Evolutionary conservation across 37 sponge, comb jelly and placozoan species (phyloP), one percentile per base, ranked within the genome.

Genomic region (Agelas oroides): DNA sequence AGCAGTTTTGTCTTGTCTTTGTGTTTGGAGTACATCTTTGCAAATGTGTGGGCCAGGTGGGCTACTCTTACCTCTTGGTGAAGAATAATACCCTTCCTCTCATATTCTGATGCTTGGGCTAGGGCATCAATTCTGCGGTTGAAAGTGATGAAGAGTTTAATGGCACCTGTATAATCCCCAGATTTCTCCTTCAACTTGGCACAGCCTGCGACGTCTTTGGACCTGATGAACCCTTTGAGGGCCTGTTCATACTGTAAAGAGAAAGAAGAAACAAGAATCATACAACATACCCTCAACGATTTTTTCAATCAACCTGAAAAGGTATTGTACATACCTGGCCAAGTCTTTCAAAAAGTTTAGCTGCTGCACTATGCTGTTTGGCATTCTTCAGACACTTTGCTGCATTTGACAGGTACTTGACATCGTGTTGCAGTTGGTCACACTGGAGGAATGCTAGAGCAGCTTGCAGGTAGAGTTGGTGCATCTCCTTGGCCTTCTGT

Each of bases 361-460:
- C 79, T 34, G 90, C 90, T 33, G 63, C 53, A 28, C 53, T 27
- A 38, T 69, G 55, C 40, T 76, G 24, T 39, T 76, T 78, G 46
- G 73, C 86, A 52, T 85, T 93, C 28, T 72, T 59, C 11, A 93
- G 78, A 37, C 85, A 93, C 13, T 72, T 71, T 11, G 86, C 93
- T 39, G 93, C 93, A 70, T 81, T 36, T 32, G 35, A 23, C 34
- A 91, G 59, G 20, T 36, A 54, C 28, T 60, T 81, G 34, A 27
- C 27, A 19, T 64, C 41, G 46, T 86, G 67, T 46, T 79, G 37
- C 46, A 30, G 46, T 24, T 34, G 33, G 32, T 73, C 86, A 89
- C 86, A 74, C 39, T 89, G 30, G 17, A 93, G 53, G 33, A 86
- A 88, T 13, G 69, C 57, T 12, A 39, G 11, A 2, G 93, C 90